These are phyloP conservation scores for Nomia melanderi DNA, from an alignment of 1,140 invertebrate genomes.

Conservation along the genomic window DNA sequence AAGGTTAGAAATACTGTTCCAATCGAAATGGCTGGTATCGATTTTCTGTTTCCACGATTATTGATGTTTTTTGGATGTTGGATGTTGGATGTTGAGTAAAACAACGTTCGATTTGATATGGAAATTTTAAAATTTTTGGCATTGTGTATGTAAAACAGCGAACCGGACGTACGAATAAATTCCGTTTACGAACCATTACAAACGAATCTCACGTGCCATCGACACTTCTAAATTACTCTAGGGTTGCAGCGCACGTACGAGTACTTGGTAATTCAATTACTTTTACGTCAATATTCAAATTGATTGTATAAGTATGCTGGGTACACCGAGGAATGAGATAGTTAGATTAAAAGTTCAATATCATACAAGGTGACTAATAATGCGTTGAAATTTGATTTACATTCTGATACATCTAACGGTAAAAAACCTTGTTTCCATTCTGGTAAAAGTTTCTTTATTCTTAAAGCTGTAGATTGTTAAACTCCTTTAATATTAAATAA, in stretches of 20 bases:
- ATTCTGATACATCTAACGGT: neutral
- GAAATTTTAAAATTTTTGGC: too few species aligned
- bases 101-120: too few species aligned
- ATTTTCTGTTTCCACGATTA: too few species aligned
- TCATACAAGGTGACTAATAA: neutral
- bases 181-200: slow-evolving; percentile 1
- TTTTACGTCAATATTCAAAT: neutral
- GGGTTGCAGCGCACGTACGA: neutral
- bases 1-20: too few species aligned
- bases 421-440: too few species aligned
- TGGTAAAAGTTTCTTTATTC: too few species aligned
- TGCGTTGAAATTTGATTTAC: neutral
- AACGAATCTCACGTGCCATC: neutral
- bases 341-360: slow-evolving; percentile 2
- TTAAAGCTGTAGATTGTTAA: too few species aligned
- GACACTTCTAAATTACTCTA: neutral
- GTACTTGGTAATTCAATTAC: neutral
- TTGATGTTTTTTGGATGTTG: too few species aligned
- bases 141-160: too few species aligned
- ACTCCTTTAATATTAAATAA: too few species aligned
- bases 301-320: neutral
- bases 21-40: too few species aligned
- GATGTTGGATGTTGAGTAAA: too few species aligned
- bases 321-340: neutral
- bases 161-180: neutral